Percentiles rank a stretch among this genome's conserved stretches.
Evolutionary conservation across 1,140 invertebrate genomes (phyloP).

Genomic region (Cecropterus lyciades): DNA sequence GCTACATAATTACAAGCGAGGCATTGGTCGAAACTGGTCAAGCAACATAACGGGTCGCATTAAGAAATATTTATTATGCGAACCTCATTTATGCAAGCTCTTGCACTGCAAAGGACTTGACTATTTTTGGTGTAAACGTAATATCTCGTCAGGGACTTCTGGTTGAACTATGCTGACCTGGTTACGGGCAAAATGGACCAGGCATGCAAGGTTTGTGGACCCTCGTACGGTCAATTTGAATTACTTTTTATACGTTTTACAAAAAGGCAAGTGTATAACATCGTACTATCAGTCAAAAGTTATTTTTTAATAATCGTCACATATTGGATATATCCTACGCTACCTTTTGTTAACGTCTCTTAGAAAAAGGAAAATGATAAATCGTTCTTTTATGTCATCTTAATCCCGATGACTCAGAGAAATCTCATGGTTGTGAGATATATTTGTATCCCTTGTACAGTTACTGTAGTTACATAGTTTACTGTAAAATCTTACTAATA

Average conservation of each 20-base stretch:
- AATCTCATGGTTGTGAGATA: neutral
- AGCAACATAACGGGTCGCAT: constrained; percentile 8
- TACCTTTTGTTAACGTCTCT: no score
- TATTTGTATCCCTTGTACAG: neutral
- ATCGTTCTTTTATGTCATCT: neutral
- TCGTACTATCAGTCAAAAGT: no score
- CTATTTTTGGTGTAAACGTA: neutral
- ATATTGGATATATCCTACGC: no score
- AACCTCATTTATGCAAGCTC: constrained; percentile 9
- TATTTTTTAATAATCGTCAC: no score
- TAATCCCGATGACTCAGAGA: neutral
- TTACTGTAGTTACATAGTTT: no score
- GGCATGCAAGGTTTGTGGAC: neutral
- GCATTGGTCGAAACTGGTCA: constrained; percentile 1
- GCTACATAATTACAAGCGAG: no score
- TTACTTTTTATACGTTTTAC: no score
- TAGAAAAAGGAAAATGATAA: neutral
- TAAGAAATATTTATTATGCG: constrained; percentile 14
- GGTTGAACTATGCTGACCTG: neutral
- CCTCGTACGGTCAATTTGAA: no score
- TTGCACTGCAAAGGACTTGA: neutral
- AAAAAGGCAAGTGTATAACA: no score
- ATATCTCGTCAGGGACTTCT: neutral
- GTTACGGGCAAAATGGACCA: neutral
- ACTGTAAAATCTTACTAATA: no score